These are phyloP conservation scores for Drosophila albomicans DNA, from an alignment of 1,140 invertebrate species.

Conservation along the genomic window DNA sequence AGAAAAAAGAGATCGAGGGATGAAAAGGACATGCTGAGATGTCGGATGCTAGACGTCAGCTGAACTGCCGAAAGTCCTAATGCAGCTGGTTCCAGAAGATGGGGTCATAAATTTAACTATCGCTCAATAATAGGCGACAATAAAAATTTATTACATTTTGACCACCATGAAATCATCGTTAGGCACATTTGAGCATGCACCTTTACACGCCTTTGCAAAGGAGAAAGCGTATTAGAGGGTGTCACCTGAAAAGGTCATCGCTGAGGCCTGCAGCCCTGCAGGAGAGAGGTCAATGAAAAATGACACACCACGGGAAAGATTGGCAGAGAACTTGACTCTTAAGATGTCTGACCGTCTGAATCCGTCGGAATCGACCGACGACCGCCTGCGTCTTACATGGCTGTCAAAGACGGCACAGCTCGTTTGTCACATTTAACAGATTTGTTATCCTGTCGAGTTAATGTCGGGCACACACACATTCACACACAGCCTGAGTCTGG, in stretches of 20 bases:
- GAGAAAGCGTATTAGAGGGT: conserved; percentile 25
- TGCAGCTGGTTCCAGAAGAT: conserved; percentile 38
- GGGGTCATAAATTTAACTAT: conserved; percentile 73
- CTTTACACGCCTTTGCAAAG: conserved; percentile 34
- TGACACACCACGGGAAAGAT: conserved; percentile 42
- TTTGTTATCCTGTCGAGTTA: conserved; percentile 85
- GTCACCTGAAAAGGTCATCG: conserved; percentile 9
- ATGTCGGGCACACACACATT: conserved; percentile 73
- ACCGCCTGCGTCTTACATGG: conserved; percentile 44
- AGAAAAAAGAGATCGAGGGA: conserved; percentile 24
- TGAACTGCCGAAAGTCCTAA: conserved; percentile 19
- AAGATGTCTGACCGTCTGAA: conserved; percentile 15
- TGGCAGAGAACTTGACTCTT: conserved; percentile 66
- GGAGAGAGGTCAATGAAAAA: conserved; percentile 74
- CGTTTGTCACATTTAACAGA: conserved; percentile 85
- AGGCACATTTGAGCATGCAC: conserved; percentile 54
- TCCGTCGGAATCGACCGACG: neutral
- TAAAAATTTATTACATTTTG: conserved; percentile 84
- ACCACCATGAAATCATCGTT: conserved; percentile 85
- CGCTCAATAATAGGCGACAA: conserved; percentile 74
- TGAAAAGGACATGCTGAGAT: conserved; percentile 19
- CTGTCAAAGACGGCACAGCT: conserved; percentile 69
- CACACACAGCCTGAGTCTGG: conserved; percentile 21
- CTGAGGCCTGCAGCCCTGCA: conserved; percentile 28
- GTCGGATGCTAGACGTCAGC: neutral